Evolutionary conservation across 2,888 invertebrate species (phyloP).

Genomic region (Falcaria lacertinaria): DNA sequence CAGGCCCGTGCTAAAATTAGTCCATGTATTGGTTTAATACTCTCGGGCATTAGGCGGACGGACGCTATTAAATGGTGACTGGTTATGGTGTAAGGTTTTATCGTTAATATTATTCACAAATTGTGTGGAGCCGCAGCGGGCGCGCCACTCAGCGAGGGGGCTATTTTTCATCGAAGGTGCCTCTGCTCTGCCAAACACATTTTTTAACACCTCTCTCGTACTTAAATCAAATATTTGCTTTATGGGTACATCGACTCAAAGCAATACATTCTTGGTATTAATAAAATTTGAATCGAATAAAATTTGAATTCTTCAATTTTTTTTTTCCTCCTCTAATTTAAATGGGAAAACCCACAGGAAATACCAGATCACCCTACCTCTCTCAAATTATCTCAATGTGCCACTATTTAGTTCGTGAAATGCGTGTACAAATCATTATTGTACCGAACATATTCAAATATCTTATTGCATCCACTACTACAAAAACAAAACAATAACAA

Average conservation of each 20-base stretch:
- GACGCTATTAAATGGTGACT: constrained; percentile 54
- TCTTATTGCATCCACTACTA: too few species aligned
- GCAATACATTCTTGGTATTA: constrained; percentile 14
- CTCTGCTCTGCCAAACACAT: constrained; percentile 71
- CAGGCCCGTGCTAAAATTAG: constrained; percentile 40
- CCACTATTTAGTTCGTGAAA: too few species aligned
- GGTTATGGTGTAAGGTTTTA: constrained; percentile 62
- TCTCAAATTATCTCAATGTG: too few species aligned
- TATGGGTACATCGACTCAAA: constrained; percentile 57
- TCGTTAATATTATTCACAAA: constrained; percentile 75
- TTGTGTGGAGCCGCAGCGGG: constrained; percentile 70
- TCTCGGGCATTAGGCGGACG: constrained; percentile 44
- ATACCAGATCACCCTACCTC: too few species aligned
- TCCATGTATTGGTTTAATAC: constrained; percentile 50
- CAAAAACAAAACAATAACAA: not conserved
- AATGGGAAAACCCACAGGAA: too few species aligned
- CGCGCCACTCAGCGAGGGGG: constrained; percentile 69
- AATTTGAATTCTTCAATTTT: not conserved
- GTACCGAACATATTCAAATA: too few species aligned
- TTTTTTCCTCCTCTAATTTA: too few species aligned
- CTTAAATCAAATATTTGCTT: constrained; percentile 71
- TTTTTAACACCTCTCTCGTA: constrained; percentile 73
- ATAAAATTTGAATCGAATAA: not conserved
- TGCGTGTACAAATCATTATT: too few species aligned
- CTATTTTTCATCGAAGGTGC: constrained; percentile 72